A percentile compares a stretch with the other conserved stretches of the same genome.
phyloP scores from a whole-genome alignment of 2,113 vertebrate species.

The Patagioenas fasciata region DNA sequence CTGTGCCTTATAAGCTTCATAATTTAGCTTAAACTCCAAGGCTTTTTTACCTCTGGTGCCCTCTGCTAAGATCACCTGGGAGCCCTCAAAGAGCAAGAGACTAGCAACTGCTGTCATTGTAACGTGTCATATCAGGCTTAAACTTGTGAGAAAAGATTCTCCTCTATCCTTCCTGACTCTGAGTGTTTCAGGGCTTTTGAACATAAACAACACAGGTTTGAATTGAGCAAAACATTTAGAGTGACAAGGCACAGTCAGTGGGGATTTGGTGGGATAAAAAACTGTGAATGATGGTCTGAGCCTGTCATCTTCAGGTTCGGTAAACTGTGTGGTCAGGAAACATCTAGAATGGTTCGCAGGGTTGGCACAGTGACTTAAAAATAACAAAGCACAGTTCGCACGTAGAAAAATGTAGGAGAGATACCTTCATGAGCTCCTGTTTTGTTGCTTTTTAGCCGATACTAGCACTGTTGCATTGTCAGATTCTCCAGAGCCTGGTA shows the following conservation, averaged over 20 bases:
- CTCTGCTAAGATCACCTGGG: not conserved
- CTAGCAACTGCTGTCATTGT: not conserved
- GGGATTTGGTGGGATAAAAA: not conserved
- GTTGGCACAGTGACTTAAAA: not conserved
- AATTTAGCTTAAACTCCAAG: not conserved
- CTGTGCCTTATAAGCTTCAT: not conserved
- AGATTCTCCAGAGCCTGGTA: not conserved
- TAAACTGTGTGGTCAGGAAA: not conserved
- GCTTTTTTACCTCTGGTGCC: not conserved
- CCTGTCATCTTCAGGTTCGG: not conserved
- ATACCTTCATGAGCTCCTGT: fast-evolving
- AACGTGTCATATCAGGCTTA: not conserved
- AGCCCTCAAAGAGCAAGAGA: not conserved
- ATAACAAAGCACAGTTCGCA: not conserved
- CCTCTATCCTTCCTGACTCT: not conserved
- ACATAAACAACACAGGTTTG: not conserved
- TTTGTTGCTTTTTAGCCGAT: not conserved
- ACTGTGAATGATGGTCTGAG: not conserved
- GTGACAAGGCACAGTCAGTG: not conserved
- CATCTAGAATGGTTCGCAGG: not conserved
- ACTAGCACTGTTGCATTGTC: not conserved
- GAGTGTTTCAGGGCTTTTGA: not conserved
- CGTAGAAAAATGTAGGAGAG: not conserved
- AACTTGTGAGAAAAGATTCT: not conserved
- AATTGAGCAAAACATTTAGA: not conserved